phyloP scores from a whole-genome alignment of 1,140 invertebrate species.

The Achroia grisella region DNA sequence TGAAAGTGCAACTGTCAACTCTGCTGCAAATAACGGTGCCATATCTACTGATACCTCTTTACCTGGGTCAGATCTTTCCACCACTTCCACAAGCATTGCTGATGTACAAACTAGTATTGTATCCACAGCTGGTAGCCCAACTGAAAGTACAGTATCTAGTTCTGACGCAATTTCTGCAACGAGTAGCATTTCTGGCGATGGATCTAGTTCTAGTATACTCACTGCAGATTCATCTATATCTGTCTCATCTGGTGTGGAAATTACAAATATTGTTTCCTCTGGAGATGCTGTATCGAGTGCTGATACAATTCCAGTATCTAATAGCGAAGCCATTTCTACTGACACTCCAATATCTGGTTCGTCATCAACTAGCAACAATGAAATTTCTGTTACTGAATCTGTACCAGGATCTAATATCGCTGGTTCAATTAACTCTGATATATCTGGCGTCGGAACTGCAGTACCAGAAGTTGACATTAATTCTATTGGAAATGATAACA shows the following conservation, averaged over 20 bases:
- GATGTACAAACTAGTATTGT: neutral
- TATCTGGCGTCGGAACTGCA: too few species aligned
- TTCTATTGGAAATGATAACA: too few species aligned
- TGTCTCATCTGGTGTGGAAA: neutral
- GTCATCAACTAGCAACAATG: too few species aligned
- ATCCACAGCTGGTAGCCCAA: neutral
- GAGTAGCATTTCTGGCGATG: neutral
- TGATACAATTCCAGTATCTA: neutral
- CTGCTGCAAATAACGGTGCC: neutral
- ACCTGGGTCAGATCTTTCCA: too few species aligned
- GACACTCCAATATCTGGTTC: neutral
- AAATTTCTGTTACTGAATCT: too few species aligned
- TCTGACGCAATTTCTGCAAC: neutral
- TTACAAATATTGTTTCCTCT: neutral
- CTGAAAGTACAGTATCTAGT: neutral
- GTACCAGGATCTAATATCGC: neutral
- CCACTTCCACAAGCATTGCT: too few species aligned
- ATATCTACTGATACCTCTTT: too few species aligned
- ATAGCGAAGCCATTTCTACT: neutral
- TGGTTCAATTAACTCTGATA: too few species aligned
- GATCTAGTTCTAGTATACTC: neutral
- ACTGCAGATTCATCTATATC: neutral
- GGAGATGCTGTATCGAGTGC: neutral
- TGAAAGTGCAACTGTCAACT: too few species aligned
- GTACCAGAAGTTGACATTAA: too few species aligned